Percentiles rank a stretch among this genome's conserved stretches.
These are phyloP conservation scores for Amphiprion percula DNA, from an alignment of 2,113 vertebrate genomes.

Conservation along the genomic window DNA sequence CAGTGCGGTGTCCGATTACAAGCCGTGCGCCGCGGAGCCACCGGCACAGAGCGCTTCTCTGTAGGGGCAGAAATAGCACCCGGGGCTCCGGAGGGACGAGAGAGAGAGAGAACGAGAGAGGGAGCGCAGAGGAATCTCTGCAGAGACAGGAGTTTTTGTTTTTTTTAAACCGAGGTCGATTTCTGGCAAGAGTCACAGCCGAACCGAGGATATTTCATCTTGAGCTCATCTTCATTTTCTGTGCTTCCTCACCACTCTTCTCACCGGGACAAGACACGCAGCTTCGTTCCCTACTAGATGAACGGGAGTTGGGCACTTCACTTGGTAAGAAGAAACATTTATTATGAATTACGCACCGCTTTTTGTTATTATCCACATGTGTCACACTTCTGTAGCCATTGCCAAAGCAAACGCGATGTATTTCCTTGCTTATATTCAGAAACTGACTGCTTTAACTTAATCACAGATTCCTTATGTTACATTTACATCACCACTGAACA, in stretches of 20 bases:
- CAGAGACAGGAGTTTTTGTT: conserved; percentile 37
- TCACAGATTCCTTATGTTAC: too few relatives aligned
- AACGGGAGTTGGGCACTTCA: conserved; percentile 77
- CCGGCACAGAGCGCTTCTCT: conserved; percentile 68
- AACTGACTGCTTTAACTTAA: neutral
- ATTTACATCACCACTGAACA: neutral
- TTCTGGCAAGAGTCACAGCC: conserved; percentile 22
- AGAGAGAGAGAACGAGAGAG: neutral
- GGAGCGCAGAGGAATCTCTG: conserved; percentile 33
- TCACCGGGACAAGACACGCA: conserved; percentile 69
- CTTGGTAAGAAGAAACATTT: conserved; percentile 75
- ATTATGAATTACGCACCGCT: neutral
- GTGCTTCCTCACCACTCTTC: conserved; percentile 37
- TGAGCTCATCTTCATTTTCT: conserved; percentile 27
- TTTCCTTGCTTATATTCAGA: neutral
- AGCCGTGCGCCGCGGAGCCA: conserved; percentile 67
- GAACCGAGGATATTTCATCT: conserved; percentile 71
- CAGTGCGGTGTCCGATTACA: conserved; percentile 81
- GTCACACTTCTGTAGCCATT: neutral
- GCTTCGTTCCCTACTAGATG: conserved; percentile 77
- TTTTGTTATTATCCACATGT: neutral
- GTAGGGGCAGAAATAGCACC: conserved; percentile 62
- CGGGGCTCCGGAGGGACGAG: conserved; percentile 55
- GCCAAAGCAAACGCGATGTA: neutral
- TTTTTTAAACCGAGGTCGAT: conserved; percentile 26